phyloP scores from a whole-genome alignment of 2,113 vertebrate species.

The Mastomys coucha region DNA sequence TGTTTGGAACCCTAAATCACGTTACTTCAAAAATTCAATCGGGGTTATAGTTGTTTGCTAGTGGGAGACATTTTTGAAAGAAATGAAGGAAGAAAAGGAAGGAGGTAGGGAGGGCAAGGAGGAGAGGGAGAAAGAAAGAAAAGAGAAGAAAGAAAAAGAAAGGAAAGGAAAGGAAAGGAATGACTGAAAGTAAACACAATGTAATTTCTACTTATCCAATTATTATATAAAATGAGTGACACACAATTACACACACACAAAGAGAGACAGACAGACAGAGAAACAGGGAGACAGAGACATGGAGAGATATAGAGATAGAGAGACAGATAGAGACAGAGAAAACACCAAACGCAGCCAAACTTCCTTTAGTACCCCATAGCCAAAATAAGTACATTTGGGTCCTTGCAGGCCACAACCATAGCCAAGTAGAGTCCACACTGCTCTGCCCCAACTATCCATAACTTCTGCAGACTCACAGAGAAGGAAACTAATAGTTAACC shows the following conservation, averaged over 20 bases:
- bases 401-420: slow-evolving; percentile 11
- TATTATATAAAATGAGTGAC: slow-evolving; percentile 28
- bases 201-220: not conserved
- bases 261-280: not conserved
- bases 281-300: not conserved
- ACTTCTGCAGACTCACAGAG: not conserved
- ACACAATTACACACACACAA: not conserved
- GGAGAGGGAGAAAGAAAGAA: not conserved
- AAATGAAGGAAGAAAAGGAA: not conserved
- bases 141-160: rapidly evolving
- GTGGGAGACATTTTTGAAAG: not conserved
- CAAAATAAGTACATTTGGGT: not conserved
- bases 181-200: not conserved
- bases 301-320: not conserved
- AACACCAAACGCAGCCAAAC: not conserved
- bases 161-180: not conserved
- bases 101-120: not conserved
- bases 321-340: not conserved
- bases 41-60: not conserved
- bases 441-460: slow-evolving; percentile 26
- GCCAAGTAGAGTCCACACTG: not conserved
- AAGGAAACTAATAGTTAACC: slow-evolving; percentile 40
- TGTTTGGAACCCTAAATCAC: not conserved
- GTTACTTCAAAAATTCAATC: slow-evolving; percentile 42
- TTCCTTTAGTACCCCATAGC: not conserved